Base-by-base conservation (phyloP, 2,113 vertebrate genomes). In the Morone saxatilis region DNA sequence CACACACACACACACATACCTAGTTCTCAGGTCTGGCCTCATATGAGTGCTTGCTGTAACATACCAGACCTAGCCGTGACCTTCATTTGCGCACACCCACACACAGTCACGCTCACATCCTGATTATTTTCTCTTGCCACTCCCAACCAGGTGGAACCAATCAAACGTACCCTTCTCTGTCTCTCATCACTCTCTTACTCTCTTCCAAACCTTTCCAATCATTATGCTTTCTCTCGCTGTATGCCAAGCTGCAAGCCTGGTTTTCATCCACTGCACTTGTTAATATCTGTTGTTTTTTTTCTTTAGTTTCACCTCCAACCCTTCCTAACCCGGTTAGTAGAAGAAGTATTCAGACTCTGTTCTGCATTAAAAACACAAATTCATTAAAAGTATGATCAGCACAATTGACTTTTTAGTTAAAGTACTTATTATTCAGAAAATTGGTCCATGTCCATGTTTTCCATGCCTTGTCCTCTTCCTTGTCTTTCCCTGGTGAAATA, bases 111-210 rank as follows among this genome's bases (percentile, higher is more conserved):
- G 2, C 71, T 84, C 22, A 76, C 38, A 62, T 54, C 54, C 16
- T 53, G 60, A 45, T 41, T 59, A 53, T 81, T 80, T 83, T 84
- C 45, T n/a, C 45, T 81, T 79, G 53, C 75, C 72, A 77, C 78
- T 79, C 3, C 62, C 57, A 47, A 7, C 43, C 84, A 87, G 76
- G 83, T 89, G 84, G 86, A 92, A 88, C 69, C 70, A 75, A 81
- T 88, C 69, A 86, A 72, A 80, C 22, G 4, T 43, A 57, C 19
- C 65, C 54, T 25, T 62, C 41, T 76, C 20, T 48, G 59, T 76
- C 36, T 76, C 59, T 78, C 71, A 67, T 76, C 48, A 47, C 59
- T 78, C 62, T n/a, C 45, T 54, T 59, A 54, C 25, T 57, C 62
- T 25, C 43, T 76, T 41, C 22, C 41, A 83, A 67, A 70, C 22